Evolutionary conservation across 2,888 invertebrate genomes (phyloP).

Genomic region (Diadromus collaris): DNA sequence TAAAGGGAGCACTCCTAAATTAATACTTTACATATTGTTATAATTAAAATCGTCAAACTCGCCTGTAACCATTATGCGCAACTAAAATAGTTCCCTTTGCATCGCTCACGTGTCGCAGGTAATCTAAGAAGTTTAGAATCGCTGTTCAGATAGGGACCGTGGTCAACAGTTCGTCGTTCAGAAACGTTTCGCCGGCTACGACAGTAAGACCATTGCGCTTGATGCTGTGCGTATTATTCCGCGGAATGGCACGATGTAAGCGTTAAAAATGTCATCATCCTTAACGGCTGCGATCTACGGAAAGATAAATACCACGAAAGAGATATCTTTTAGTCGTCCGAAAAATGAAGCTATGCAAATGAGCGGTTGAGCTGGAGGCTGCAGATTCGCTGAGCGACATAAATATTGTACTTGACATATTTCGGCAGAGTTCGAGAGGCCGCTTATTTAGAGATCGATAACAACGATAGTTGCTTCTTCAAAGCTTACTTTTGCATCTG

Average conservation of each 20-base stretch:
- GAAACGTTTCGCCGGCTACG: conserved; percentile 43
- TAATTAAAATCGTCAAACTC: neutral
- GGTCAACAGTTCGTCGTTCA: conserved; percentile 15
- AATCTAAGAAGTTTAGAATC: conserved; percentile 31
- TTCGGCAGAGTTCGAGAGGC: conserved; percentile 33
- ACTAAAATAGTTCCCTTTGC: conserved; percentile 24
- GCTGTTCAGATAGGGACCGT: conserved; percentile 31
- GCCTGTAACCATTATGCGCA: conserved; percentile 44
- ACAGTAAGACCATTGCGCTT: conserved; percentile 25
- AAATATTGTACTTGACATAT: conserved; percentile 50
- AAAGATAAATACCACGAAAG: conserved; percentile 18
- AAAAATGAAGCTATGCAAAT: neutral
- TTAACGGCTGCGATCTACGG: conserved; percentile 40
- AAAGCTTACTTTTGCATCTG: conserved; percentile 3
- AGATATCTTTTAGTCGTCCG: neutral
- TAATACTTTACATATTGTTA: neutral
- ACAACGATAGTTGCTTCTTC: conserved; percentile 10
- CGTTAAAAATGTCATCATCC: conserved; percentile 24
- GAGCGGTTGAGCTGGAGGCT: neutral
- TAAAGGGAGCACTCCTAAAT: neutral
- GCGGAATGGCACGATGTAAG: conserved; percentile 41
- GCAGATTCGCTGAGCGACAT: neutral
- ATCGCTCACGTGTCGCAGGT: conserved; percentile 10
- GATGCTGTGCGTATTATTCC: conserved; percentile 8
- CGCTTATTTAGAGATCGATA: conserved; percentile 54